Conservation (phyloP, 92 coral and sea anemone species). For the Diadumene lineata region DNA sequence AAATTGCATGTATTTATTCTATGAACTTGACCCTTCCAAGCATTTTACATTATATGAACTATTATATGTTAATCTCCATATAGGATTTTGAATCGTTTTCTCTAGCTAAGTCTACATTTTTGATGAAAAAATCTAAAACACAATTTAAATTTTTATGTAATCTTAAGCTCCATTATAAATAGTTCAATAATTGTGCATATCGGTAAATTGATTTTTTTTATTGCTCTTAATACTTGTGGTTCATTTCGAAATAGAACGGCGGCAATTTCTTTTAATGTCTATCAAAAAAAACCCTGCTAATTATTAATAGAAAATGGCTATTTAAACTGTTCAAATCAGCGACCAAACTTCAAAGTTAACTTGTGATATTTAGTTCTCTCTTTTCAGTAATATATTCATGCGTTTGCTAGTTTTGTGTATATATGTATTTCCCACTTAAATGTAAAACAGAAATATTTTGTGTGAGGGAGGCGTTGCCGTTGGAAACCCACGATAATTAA, state of each 20-base stretch:
- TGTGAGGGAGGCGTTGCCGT: conserved; percentile 1
- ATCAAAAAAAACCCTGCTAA: too few species aligned
- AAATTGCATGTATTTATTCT: background rate
- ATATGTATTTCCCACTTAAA: too few species aligned
- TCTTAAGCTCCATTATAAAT: background rate
- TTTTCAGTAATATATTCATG: too few species aligned
- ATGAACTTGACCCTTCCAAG: background rate
- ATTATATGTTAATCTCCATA: too few species aligned
- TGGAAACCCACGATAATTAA: conserved; percentile 11
- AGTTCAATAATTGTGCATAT: background rate
- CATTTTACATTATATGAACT: background rate
- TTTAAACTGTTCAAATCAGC: too few species aligned
- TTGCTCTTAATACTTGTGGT: background rate
- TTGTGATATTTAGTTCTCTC: too few species aligned
- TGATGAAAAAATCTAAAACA: background rate
- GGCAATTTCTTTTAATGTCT: background rate
- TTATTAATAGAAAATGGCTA: too few species aligned
- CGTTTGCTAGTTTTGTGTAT: too few species aligned
- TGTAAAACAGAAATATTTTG: conserved; percentile 15
- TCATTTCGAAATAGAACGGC: background rate
- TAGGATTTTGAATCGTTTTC: too few species aligned
- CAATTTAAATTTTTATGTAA: background rate
- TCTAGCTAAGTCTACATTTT: background rate
- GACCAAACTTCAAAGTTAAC: too few species aligned
- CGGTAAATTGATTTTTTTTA: background rate